Evolutionary conservation across 2,888 invertebrate genomes (phyloP).

Genomic region (Mesorhabditis spiculigera): DNA sequence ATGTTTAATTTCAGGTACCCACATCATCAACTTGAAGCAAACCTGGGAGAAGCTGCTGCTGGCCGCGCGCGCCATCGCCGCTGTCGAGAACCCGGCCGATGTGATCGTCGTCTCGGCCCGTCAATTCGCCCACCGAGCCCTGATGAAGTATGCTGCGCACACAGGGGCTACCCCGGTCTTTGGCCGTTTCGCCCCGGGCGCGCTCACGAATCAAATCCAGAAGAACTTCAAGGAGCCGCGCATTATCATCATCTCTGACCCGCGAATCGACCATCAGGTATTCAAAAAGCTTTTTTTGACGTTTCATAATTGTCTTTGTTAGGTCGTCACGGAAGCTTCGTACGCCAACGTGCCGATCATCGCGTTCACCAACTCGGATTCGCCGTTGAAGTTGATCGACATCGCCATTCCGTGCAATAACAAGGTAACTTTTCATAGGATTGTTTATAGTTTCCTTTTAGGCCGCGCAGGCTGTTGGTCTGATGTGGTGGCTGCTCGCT

Average conservation of each 20-base stretch:
- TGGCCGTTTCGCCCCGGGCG: conserved; percentile 93
- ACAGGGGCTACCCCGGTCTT: conserved; percentile 78
- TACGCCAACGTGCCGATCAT: conserved; percentile 99
- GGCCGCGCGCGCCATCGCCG: conserved; percentile 94
- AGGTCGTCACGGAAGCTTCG: conserved; percentile 92
- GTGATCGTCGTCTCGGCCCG: conserved; percentile 95
- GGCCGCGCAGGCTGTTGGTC: conserved; percentile 87
- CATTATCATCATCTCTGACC: conserved; percentile 87
- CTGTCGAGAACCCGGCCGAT: conserved; percentile 94
- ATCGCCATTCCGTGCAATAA: conserved; percentile 98
- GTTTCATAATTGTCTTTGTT: background rate
- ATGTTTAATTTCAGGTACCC: conserved; percentile 69
- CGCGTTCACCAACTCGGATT: conserved; percentile 94
- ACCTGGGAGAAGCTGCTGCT: conserved; percentile 97
- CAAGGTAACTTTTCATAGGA: conserved; percentile 67
- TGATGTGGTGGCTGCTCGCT: conserved; percentile 98
- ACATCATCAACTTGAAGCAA: conserved; percentile 90
- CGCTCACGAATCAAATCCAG: conserved; percentile 91
- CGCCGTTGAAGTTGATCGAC: conserved; percentile 90
- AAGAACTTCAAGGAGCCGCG: conserved; percentile 96
- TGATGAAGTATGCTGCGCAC: conserved; percentile 70
- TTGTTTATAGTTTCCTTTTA: conserved; percentile 56
- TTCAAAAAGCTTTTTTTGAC: background rate
- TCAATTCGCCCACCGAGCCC: conserved; percentile 91
- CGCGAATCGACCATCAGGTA: conserved; percentile 66